A percentile compares a stretch with the other conserved stretches of the same genome.
Evolutionary conservation across 2,113 vertebrate genomes (phyloP).

Genomic region (Taurulus bubalis): DNA sequence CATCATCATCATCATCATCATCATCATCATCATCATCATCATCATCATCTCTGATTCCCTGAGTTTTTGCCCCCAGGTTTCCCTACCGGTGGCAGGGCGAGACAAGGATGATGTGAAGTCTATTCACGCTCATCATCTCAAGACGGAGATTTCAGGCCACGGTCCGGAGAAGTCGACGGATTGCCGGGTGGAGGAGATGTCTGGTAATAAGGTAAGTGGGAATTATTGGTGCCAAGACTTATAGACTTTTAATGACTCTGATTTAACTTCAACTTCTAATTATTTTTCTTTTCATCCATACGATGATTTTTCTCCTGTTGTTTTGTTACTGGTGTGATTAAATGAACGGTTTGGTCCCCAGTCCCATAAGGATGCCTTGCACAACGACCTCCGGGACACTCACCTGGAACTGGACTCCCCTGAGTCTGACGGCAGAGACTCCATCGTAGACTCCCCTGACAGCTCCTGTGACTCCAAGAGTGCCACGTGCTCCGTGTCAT

Average conservation of each 20-base stretch:
- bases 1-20: neutral
- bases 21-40: neutral
- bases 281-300: neutral
- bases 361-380: conserved; percentile 77
- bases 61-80: conserved; percentile 61
- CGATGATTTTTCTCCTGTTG: neutral
- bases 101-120: conserved; percentile 79
- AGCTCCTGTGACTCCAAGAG: conserved; percentile 81
- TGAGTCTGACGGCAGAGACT: conserved; percentile 70
- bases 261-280: neutral
- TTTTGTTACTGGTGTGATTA: neutral
- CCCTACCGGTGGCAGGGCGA: conserved; percentile 67
- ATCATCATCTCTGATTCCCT: conserved; percentile 24
- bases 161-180: conserved; percentile 75
- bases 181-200: conserved; percentile 72
- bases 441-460: conserved; percentile 67
- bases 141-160: conserved; percentile 79
- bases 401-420: conserved; percentile 69
- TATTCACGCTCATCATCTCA: conserved; percentile 74
- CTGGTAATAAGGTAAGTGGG: conserved; percentile 74
- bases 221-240: neutral
- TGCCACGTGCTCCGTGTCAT: conserved; percentile 76
- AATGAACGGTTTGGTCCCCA: conserved; percentile 15
- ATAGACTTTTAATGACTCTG: neutral
- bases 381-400: conserved; percentile 74